Base-by-base conservation (phyloP, 1,140 invertebrate species). In the Zaprionus lachaisei region DNA sequence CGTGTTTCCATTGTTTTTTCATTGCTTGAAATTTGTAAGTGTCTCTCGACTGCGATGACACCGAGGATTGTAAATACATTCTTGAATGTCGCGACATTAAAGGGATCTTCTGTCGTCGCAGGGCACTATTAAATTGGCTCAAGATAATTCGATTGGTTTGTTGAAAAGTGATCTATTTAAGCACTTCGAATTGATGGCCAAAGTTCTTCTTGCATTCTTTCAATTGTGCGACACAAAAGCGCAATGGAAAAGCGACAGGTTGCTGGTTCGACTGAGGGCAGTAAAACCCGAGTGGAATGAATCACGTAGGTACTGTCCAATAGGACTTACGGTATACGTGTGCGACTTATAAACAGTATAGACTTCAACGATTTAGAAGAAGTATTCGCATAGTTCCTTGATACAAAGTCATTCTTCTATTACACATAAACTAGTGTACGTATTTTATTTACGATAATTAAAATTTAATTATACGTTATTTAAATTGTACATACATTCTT, bases 1-100 rank as follows among this genome's bases (percentile, higher is more conserved):
- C 57, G 83, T 73, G 66, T 68, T 63, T 67, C 63, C 51, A 79
- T 76, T 76, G 66, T 76, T 76, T 76, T 71, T 79, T 71, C 66
- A 77, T 65, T 74, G 70, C 44, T 77, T 47, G 47, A 67, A 74
- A 79, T 79, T 75, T 81, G 75, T 70, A 31, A 47, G 79, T 57
- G 37, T 24, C 17, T 49, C 68, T 61, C 47, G 68, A 72, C 73
- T 55, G 63, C 61, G 54, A 77, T 67, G 75, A 74, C 75, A 68
- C 17, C 51, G 14, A 51, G 55, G 55, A 76, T 66, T 72, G 38
- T 34, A 65, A 60, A 72, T 71, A 58, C 63, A 75, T 44, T 15
- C 34, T 12, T 17, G 24, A 75, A 75, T 34, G 41, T 55, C 38
- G 55, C 12, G 56, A 57, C 69, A 62, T 63, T 57, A 11, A 63